phyloP scores from a whole-genome alignment of 2,888 invertebrate genomes.

The Troides helena region DNA sequence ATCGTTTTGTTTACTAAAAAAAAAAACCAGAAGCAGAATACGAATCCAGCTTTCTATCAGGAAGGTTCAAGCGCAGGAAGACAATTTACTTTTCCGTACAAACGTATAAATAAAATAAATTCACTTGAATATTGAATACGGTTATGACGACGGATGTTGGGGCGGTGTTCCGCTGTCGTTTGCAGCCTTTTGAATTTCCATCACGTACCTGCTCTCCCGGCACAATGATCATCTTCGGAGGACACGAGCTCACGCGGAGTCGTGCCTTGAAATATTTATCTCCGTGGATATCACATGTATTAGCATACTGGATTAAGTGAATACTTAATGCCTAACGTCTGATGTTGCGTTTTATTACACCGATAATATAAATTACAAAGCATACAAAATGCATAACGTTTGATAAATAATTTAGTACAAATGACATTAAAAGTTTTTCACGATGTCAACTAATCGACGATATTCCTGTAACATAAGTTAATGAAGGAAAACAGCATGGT shows the following conservation, averaged over 20 bases:
- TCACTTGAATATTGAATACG: conserved; percentile 35
- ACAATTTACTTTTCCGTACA: conserved; percentile 25
- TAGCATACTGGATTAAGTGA: neutral
- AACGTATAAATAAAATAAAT: conserved; percentile 32
- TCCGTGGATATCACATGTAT: neutral
- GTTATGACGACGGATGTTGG: conserved; percentile 35
- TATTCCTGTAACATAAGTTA: neutral
- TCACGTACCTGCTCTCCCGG: conserved; percentile 23
- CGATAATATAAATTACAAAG: neutral
- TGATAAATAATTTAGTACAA: too few species aligned
- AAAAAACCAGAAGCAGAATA: neutral
- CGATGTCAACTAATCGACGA: neutral
- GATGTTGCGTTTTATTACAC: neutral
- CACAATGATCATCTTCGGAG: conserved; percentile 24
- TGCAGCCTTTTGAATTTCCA: conserved; percentile 24
- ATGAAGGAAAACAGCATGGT: neutral
- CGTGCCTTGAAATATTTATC: conserved; percentile 19
- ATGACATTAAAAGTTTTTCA: too few species aligned
- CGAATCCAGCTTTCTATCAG: neutral
- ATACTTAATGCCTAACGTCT: neutral
- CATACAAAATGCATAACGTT: neutral
- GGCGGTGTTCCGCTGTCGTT: conserved; percentile 23
- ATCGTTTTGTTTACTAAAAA: too few species aligned
- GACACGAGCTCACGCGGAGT: conserved; percentile 3
- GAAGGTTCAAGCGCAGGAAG: neutral